Percentiles rank a stretch among this genome's conserved stretches.
phyloP scores from a whole-genome alignment of 2,797 vertebrate species.

The Pseudomugil tenellus region DNA sequence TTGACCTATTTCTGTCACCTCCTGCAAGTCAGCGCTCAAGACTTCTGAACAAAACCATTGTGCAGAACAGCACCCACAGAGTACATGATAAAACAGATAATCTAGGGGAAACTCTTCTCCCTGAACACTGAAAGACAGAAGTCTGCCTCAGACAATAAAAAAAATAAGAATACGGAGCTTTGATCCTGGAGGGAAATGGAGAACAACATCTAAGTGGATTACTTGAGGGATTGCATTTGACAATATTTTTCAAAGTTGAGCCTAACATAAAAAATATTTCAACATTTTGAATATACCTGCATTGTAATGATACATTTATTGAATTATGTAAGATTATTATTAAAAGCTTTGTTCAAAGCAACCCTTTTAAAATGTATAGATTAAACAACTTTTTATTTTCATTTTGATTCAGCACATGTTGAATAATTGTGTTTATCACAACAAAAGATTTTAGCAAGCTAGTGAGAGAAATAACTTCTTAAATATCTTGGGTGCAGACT shows the following conservation, averaged over 20 bases:
- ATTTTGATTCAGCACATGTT: slow-evolving; percentile 2
- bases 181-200: slow-evolving; percentile 54
- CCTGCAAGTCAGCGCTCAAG: slow-evolving; percentile 83
- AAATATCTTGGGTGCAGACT: slow-evolving; percentile 28
- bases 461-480: slow-evolving; percentile 2
- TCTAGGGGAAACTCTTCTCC: slow-evolving; percentile 50
- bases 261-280: slow-evolving; percentile 20
- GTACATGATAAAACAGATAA: slow-evolving; percentile 62
- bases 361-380: slow-evolving; percentile 10
- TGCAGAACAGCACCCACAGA: slow-evolving; percentile 59
- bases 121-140: slow-evolving; percentile 34
- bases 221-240: slow-evolving; percentile 37
- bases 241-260: slow-evolving; percentile 39
- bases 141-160: slow-evolving; percentile 56
- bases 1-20: slow-evolving; percentile 93
- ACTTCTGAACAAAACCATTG: slow-evolving; percentile 73
- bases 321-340: slow-evolving; percentile 25
- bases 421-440: slow-evolving; percentile 16
- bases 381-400: not conserved
- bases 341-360: slow-evolving; percentile 21
- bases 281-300: slow-evolving; percentile 5
- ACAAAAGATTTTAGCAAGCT: not conserved
- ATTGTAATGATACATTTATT: slow-evolving; percentile 19
- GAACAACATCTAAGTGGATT: slow-evolving; percentile 66
- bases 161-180: slow-evolving; percentile 33